phyloP scores from a whole-genome alignment of 53 echinoderm and acorn worm species.

The Glandiceps talaboti region DNA sequence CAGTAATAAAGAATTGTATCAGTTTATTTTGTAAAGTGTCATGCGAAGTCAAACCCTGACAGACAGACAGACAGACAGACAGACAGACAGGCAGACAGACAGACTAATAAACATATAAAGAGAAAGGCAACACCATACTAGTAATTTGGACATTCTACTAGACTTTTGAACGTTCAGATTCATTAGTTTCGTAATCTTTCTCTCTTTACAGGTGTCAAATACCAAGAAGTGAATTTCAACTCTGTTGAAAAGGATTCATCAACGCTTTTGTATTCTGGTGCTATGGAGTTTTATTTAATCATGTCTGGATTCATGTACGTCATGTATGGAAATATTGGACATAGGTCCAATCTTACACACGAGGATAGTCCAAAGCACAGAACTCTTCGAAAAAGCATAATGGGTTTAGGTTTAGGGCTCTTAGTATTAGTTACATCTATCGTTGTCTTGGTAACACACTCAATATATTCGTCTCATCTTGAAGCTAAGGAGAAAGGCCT shows the following conservation, averaged over 20 bases:
- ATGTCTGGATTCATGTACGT: background rate
- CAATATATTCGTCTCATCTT: background rate
- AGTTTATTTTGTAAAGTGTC: too few species aligned
- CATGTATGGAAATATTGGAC: background rate
- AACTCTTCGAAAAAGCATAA: background rate
- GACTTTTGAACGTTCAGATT: too few species aligned
- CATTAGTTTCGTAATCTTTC: too few species aligned
- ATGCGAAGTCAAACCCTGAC: too few species aligned
- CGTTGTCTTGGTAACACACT: background rate
- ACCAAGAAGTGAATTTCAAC: too few species aligned
- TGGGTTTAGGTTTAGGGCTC: background rate
- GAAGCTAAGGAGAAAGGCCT: background rate
- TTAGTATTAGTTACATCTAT: background rate
- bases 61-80: too few species aligned
- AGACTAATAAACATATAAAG: too few species aligned
- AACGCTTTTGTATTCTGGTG: background rate
- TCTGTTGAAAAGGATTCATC: background rate
- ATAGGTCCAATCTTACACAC: background rate
- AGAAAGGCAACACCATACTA: too few species aligned
- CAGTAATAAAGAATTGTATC: too few species aligned
- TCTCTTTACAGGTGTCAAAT: too few species aligned
- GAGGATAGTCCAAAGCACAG: background rate
- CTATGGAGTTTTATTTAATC: background rate
- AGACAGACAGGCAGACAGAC: too few species aligned
- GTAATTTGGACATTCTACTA: too few species aligned